Conservation (phyloP, 30 jellyfish, hydroid and myxozoan species). For the Hydra vulgaris region DNA sequence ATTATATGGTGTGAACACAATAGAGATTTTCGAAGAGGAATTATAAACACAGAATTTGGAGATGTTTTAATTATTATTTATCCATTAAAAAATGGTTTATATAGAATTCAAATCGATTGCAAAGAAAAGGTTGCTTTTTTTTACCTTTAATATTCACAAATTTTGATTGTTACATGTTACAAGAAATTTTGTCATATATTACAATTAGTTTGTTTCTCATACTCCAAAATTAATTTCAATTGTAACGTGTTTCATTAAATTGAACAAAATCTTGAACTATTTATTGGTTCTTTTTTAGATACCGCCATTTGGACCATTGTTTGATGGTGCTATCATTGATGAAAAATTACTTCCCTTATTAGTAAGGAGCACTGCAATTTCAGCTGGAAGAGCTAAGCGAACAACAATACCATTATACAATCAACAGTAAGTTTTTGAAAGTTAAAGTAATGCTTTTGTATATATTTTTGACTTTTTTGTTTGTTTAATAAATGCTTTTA, state of each 20-base stretch:
- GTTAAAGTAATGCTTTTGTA: background rate
- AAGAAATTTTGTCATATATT: background rate
- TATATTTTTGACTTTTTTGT: background rate
- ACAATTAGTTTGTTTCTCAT: background rate
- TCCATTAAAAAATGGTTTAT: constrained; percentile 67
- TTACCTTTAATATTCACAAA: background rate
- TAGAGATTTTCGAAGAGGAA: constrained; percentile 94
- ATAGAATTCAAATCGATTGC: constrained; percentile 59
- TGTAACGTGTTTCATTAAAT: too few species aligned
- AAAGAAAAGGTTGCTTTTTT: constrained; percentile 44
- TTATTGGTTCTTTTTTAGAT: constrained; percentile 35
- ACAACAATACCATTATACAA: constrained; percentile 53
- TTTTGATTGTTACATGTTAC: background rate
- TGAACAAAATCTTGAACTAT: too few species aligned
- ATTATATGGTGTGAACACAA: constrained; percentile 95
- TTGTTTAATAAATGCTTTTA: background rate
- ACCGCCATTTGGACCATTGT: constrained; percentile 90
- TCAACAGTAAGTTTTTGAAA: constrained; percentile 71
- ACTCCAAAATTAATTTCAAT: background rate
- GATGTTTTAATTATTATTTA: constrained; percentile 78
- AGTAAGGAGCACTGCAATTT: constrained; percentile 73
- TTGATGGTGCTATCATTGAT: constrained; percentile 92
- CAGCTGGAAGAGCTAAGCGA: constrained; percentile 85
- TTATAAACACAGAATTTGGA: constrained; percentile 89
- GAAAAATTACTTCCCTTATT: constrained; percentile 53